Base-by-base conservation (phyloP, 2,888 invertebrate species). In the Limnephilus lunatus region DNA sequence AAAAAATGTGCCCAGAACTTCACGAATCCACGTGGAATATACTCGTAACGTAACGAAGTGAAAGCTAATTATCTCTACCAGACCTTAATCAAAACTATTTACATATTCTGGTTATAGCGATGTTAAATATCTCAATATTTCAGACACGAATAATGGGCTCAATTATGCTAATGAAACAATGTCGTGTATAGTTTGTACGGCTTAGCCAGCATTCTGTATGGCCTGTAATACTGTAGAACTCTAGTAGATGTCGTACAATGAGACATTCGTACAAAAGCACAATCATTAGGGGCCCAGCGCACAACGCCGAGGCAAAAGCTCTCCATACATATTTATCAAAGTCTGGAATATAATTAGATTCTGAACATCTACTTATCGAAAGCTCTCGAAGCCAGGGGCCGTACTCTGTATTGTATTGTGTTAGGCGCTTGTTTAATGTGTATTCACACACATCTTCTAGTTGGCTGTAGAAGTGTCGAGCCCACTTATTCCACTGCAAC, bases 271-370 rank as follows among this genome's bases (percentile, higher is more conserved):
- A 91, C 92, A 92, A 93, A 93, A 93, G 93, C 92, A 93, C 93
- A 93, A 93, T 92, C 92, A 93, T 93, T 93, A 93, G 92, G 90
- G 88, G 81, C 89, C 91, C 87, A 92, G 91, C 92, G 89, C 93
- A 19, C 53, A 53, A 53, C 19, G 19, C 68, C n/a, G 68, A 35
- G 19, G 15, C 81, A 12, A 35, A 44, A 44, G 39, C 39, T 39
- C 85, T 32, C 90, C 90, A 91, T 90, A 91, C 90, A 83, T 92
- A 92, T 93, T 93, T 93, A 92, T 92, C 93, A 92, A 90, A 92
- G 92, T 93, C 92, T 93, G 91, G 91, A 92, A 91, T 92, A 93
- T 93, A 93, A 93, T 93, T 93, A 93, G 93, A 93, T 93, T 93
- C 92, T 81, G 90, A 86, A 92, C 93, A 93, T 92, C 93, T 93